Percentiles rank a stretch among this genome's conserved stretches.
These are phyloP conservation scores for Drosophila guanche DNA, from an alignment of 1,140 invertebrate genomes.

Conservation along the genomic window DNA sequence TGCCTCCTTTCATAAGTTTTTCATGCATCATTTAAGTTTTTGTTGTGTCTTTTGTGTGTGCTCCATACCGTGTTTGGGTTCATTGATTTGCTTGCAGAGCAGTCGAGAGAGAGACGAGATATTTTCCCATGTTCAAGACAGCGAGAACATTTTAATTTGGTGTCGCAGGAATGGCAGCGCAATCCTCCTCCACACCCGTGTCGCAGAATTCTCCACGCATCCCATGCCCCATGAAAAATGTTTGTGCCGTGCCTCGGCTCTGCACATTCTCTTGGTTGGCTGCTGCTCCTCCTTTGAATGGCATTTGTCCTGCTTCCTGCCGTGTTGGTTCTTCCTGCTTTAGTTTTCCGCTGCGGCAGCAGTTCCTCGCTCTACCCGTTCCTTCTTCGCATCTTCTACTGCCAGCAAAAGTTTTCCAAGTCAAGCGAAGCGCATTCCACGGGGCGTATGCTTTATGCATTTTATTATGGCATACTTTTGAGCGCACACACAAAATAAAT, in stretches of 20 bases:
- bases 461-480: constrained; percentile 72
- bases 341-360: not conserved
- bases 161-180: constrained; percentile 24
- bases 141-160: constrained; percentile 43
- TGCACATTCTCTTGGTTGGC: not conserved
- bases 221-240: constrained; percentile 3
- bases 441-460: constrained; percentile 75
- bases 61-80: constrained; percentile 5
- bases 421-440: constrained; percentile 24
- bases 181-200: not conserved
- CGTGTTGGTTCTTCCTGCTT: not conserved
- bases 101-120: not conserved
- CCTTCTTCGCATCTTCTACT: constrained; percentile 7
- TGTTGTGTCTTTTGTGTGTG: not conserved
- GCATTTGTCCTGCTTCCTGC: too few species aligned
- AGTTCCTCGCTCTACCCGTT: not conserved
- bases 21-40: constrained; percentile 45
- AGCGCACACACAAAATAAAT: constrained; percentile 69
- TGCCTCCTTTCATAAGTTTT: constrained; percentile 54
- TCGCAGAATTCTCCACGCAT: constrained; percentile 19
- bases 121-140: not conserved
- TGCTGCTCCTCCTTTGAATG: too few species aligned
- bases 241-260: not conserved
- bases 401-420: constrained; percentile 39
- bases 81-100: constrained; percentile 26